Base-by-base conservation (phyloP, 1,140 invertebrate genomes). In the Ptiloglossa arizonensis region DNA sequence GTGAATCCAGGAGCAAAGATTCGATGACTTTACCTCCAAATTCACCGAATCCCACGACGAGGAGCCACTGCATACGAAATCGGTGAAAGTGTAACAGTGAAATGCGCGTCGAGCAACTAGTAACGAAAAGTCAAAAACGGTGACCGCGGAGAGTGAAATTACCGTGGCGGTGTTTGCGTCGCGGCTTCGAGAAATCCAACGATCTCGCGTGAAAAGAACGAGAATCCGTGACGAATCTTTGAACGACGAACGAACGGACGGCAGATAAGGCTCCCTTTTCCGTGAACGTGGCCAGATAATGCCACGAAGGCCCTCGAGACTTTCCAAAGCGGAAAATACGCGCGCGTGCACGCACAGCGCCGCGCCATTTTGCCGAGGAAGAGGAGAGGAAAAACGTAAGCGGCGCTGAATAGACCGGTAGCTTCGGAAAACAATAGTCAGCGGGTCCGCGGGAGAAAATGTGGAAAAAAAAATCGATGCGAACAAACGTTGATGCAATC, bases 321-420 rank as follows among this genome's bases (percentile, higher is more conserved):
- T 87, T 87, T 87, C 85, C 85, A 81, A 85, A 82, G 86, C 82
- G 76, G 70, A 69, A 80, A 83, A 81, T 68, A 76, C 79, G 9
- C 22, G 6, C 72, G 48, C 57, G 67, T 76, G 59, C 29, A 38
- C 70, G 50, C 41, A 56, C 56, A 68, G 63, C 74, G 69, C 56
- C 44, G 29, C 6, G 41, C 15, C 13, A 54, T 60, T 69, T 62
- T n/a, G 46, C 24, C 5, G 48, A 27, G 24, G 46, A 70, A n/a
- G 32, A 70, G 29, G 56, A 24, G 60, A 75, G 79, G 68, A 79
- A 86, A 79, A 80, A 48, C 57, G 60, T 29, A 52, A 52, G 64
- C 76, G 78, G 35, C 38, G 38, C 63, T 85, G 68, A 79, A 69
- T 80, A 81, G 82, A 38, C 19, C 68, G 48, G 27, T 29, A 56